Conservation (phyloP, 1,140 invertebrate species). For the Yoshiicerus persimilis region DNA sequence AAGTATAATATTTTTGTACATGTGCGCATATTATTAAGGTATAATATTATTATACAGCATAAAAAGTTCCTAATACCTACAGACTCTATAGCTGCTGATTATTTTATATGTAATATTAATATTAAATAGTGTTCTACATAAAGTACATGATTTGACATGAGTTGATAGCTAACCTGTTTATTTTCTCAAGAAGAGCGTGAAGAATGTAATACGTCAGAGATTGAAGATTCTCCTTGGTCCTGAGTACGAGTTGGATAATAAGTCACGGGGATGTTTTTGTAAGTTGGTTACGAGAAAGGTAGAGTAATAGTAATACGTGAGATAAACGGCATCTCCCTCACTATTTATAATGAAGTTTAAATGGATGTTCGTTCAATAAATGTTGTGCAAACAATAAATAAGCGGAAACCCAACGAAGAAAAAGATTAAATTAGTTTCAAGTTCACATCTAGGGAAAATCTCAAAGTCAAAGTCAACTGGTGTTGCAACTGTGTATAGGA, state of each 20-base stretch:
- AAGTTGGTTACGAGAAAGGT: neutral
- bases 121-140: neutral
- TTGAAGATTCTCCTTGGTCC: neutral
- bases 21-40: too few relatives aligned
- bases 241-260: neutral
- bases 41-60: too few relatives aligned
- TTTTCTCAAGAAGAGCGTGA: neutral
- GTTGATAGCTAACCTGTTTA: neutral
- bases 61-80: too few relatives aligned
- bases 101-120: neutral
- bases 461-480: conserved; percentile 1
- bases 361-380: neutral
- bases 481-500: neutral
- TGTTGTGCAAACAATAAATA: neutral
- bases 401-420: neutral
- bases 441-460: conserved; percentile 8
- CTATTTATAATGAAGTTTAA: neutral
- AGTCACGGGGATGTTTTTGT: neutral
- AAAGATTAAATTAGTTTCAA: conserved; percentile 21
- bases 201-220: neutral
- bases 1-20: too few relatives aligned
- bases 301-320: neutral
- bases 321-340: neutral
- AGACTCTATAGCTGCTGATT: too few relatives aligned
- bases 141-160: too few relatives aligned